Base-by-base conservation (phyloP, 2,888 invertebrate genomes). In the Drosophila robusta region DNA sequence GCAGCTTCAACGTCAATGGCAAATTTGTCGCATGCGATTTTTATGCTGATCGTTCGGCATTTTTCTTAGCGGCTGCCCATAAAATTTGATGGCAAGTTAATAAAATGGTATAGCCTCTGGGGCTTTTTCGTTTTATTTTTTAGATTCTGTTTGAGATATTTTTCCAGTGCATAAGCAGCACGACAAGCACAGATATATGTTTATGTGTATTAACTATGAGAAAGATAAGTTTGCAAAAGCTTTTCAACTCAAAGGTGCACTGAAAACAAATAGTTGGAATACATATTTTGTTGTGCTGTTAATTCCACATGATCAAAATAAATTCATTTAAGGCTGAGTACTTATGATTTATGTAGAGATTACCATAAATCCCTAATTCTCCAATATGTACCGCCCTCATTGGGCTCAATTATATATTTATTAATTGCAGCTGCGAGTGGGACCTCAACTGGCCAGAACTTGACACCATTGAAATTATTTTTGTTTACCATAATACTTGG, bases 1-100 rank as follows among this genome's bases (percentile, higher is more conserved):
- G 56, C 46, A 38, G 41, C 47, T 18, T 39, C 44, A 50, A 64
- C 57, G 26, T 39, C 74, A 70, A 62, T 66, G 50, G 70, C 70
- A 81, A 83, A 87, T 87, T 85, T 87, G 84, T 85, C 87, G 87
- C 87, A 80, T 80, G 80, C 74, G 69, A 87, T 82, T 82, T 85
- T 80, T 65, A 80, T 78, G 67, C 70, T 63, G 78, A 78, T 84
- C 81, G 76, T 68, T 83, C 69, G 64, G 63, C 68, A 78, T 81
- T 81, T 80, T 74, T 61, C 73, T 50, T 55, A 47, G 65, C 68
- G 41, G 12, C 39, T 78, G 42, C 57, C 42, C 47, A 74, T 80
- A 32, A 85, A 82, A 70, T 69, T 73, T 85, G 71, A 85, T 80
- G 67, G 72, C 63, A 78, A 73, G 87, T 71, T 70, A 78, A 82